A percentile compares a stretch with the other conserved stretches of the same genome.
Conservation (phyloP, 2,113 vertebrate species). For the Cygnus buccinator region DNA sequence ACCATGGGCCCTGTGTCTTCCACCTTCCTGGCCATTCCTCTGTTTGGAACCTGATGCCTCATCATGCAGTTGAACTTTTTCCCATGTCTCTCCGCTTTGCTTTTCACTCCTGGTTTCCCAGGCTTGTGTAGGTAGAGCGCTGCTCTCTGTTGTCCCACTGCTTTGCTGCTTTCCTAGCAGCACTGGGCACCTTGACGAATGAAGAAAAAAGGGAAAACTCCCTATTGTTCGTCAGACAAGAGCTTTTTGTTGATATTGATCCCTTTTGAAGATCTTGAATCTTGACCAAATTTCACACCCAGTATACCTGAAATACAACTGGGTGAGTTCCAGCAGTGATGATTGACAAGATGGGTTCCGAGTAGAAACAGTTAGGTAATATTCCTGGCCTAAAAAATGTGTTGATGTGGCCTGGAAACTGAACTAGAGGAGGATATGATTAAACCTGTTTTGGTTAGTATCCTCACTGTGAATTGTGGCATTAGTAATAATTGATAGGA, state of each 20-base stretch:
- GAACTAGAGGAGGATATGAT: not conserved
- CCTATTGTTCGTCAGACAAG: not conserved
- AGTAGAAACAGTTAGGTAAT: not conserved
- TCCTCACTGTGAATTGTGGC: fast-evolving
- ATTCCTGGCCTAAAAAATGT: not conserved
- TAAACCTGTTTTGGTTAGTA: not conserved
- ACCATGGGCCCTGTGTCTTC: not conserved
- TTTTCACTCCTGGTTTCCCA: not conserved
- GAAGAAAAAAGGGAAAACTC: not conserved
- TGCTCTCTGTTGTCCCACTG: not conserved
- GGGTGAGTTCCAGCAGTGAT: not conserved
- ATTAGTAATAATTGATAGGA: not conserved
- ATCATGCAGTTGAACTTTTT: not conserved
- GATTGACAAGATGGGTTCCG: not conserved
- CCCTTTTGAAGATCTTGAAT: not conserved
- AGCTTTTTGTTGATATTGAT: not conserved
- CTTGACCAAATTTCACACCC: not conserved
- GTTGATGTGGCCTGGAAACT: not conserved
- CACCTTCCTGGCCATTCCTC: not conserved
- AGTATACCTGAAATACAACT: not conserved
- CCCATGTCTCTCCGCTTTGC: not conserved
- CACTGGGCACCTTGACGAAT: not conserved
- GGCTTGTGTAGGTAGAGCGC: not conserved
- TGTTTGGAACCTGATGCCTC: not conserved
- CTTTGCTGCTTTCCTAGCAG: not conserved